A percentile compares a stretch with the other conserved stretches of the same genome.
phyloP scores from a whole-genome alignment of 2,113 vertebrate genomes.

The Salvelinus namaycush region DNA sequence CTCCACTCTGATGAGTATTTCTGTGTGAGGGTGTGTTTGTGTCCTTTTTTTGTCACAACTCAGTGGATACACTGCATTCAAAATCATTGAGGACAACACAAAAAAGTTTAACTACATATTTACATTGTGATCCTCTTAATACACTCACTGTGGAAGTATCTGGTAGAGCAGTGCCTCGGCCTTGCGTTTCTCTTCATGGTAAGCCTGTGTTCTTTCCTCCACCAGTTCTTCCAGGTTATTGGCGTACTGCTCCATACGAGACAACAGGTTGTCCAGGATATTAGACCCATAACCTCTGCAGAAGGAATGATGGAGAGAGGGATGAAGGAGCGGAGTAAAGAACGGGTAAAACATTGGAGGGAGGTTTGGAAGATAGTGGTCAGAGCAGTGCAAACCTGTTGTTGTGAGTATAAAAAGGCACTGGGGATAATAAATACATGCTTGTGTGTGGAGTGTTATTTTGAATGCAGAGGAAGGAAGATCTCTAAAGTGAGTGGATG shows the following conservation, averaged over 20 bases:
- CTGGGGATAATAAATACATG: background rate
- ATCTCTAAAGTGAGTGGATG: background rate
- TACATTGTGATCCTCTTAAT: too few relatives aligned
- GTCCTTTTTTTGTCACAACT: background rate
- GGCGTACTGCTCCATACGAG: slow-evolving; percentile 85
- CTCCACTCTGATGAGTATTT: background rate
- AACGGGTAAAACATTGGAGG: too few relatives aligned
- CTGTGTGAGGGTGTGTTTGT: background rate
- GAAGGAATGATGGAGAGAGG: background rate
- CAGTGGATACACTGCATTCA: too few relatives aligned
- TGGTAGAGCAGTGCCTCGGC: slow-evolving; percentile 85
- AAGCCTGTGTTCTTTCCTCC: slow-evolving; percentile 84
- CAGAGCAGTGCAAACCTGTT: too few relatives aligned
- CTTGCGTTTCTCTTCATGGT: slow-evolving; percentile 85
- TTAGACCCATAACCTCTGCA: background rate
- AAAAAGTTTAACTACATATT: too few relatives aligned
- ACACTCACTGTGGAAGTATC: slow-evolving; percentile 83
- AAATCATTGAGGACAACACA: too few relatives aligned
- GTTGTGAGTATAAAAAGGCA: too few relatives aligned
- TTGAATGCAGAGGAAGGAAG: too few relatives aligned
- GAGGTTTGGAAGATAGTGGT: too few relatives aligned
- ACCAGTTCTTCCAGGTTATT: slow-evolving; percentile 87
- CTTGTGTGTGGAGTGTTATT: background rate
- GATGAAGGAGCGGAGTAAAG: too few relatives aligned
- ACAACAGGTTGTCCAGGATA: slow-evolving; percentile 80